Evolutionary conservation across 2,797 vertebrate species (phyloP).

Genomic region (Esox masquinongy): DNA sequence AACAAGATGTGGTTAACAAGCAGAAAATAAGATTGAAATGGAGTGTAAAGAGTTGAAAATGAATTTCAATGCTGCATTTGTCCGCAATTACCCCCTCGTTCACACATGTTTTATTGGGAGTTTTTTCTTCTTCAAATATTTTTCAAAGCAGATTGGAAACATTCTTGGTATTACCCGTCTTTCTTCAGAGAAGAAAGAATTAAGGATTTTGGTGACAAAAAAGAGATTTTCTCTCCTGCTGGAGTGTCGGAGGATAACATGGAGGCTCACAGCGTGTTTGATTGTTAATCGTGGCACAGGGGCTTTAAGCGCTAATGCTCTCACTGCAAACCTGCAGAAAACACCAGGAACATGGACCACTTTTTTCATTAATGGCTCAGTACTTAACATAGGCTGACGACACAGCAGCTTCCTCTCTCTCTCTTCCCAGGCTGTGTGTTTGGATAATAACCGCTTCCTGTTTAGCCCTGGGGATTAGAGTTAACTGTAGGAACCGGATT

Average conservation of each 20-base stretch:
- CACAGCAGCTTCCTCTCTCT: conserved; percentile 11
- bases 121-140: conserved; percentile 66
- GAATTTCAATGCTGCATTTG: conserved; percentile 99
- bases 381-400: conserved; percentile 61
- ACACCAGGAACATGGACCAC: conserved; percentile 70
- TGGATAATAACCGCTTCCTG: conserved; percentile 73
- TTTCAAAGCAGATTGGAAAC: conserved; percentile 92
- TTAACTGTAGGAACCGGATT: conserved; percentile 62
- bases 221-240: conserved; percentile 83
- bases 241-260: conserved; percentile 78
- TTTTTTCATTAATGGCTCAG: conserved; percentile 48
- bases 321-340: conserved; percentile 77
- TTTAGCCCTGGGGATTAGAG: conserved; percentile 70
- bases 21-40: conserved; percentile 99
- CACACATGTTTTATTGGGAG: conserved; percentile 97
- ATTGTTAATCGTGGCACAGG: conserved; percentile 82
- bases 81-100: conserved; percentile 99
- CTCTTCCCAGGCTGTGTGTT: conserved; percentile 61
- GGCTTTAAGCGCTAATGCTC: conserved; percentile 82
- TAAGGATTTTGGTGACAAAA: conserved; percentile 86
- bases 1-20: conserved; percentile 99
- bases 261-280: conserved; percentile 80
- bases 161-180: conserved; percentile 77
- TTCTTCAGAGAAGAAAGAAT: conserved; percentile 81
- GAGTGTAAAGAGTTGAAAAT: conserved; percentile 99